Evolutionary conservation across 2,797 vertebrate genomes (phyloP), one percentile per base, ranked within the genome.

Genomic region (Anniella stebbinsi): DNA sequence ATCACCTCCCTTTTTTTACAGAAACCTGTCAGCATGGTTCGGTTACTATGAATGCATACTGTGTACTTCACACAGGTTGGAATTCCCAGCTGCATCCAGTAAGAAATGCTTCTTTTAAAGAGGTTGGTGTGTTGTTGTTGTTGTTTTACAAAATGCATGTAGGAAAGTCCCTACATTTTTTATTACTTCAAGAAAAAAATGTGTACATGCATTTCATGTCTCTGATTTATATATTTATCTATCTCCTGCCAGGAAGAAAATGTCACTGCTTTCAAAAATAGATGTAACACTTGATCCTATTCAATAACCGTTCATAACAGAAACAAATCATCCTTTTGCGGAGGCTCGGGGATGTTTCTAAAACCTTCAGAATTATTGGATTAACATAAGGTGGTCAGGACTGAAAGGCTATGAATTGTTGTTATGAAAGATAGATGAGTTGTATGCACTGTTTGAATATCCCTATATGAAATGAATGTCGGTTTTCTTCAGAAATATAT

Each of bases 81-180:
- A 92, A 87, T 25, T 63, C 18, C 36, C 75, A 84, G 25, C 72
- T 36, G 1, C 0, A 15, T 80, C 88, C 54, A 80, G 11, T 92
- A 92, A 92, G 95, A 95, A 94, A 78, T 57, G 57, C 94, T 96
- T 95, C 94, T 95, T 96, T 91, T 87, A 91, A 94, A 88, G 89
- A 48, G 88, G 76, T 38, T 94, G 48, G 9, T 82, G 3, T 82
- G 48, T 70, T 88, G 30, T 91, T 82, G 48, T 70, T 88, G 30
- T 91, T 93, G 95, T 95, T 94, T 57, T 60, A 93, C 87, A 94
- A 95, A 54, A 88, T 73, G 67, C 48, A 45, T 72, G 67, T 60
- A 81, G 67, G 67, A 73, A 88, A 81, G 48, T 81, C 30, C 33
- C 63, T 89, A 51, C 11, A 70, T 57, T 73, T 76, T 72, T 93